Evolutionary conservation across 2,888 invertebrate genomes (phyloP), one percentile per base, ranked within the genome.

Genomic region (Clistopyga incitator): DNA sequence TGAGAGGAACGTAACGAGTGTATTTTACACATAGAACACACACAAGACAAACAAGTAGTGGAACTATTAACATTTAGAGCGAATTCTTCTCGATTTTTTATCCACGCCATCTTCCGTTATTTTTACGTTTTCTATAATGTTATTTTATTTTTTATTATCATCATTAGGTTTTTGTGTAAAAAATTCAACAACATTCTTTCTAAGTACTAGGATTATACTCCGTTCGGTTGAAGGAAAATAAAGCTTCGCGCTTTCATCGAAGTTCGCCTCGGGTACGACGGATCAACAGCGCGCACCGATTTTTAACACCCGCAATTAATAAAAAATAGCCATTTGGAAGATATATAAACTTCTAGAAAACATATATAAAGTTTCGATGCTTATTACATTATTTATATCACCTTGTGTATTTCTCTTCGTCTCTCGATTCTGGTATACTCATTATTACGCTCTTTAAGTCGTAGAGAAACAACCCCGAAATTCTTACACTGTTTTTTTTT

Each of bases 101-200:
- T 34, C 29, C 29, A 29, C 3, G 4, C 29, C 29, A 29, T 45
- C 54, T 54, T 45, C 45, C 52, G 25, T 74, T 70, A 47, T 34
- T 71, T 6, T 50, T 64, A 34, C 45, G 23, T 38, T 29, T 78
- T 82, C 54, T 29, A 38, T 42, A 59, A 76, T 85, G 68, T 85
- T 82, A 72, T 52, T 50, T 81, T 82, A 85, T 86, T 88, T 85
- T 85, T 87, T 87, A 87, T 87, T 86, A 87, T 86, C 84, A 87
- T 87, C 86, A 87, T 87, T 87, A 82, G 85, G 86, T 88, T 88
- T 89, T 89, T 84, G 88, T 89, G 90, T 90, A 90, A 89, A 90
- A 90, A 90, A 86, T 89, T 90, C 82, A 90, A 90, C 89, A 90
- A 89, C 88, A 90, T 86, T 86, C 83, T 88, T 72, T 78, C 86